Base-by-base conservation (phyloP, 2,113 vertebrate genomes). In the Atherinomorus stipes region DNA sequence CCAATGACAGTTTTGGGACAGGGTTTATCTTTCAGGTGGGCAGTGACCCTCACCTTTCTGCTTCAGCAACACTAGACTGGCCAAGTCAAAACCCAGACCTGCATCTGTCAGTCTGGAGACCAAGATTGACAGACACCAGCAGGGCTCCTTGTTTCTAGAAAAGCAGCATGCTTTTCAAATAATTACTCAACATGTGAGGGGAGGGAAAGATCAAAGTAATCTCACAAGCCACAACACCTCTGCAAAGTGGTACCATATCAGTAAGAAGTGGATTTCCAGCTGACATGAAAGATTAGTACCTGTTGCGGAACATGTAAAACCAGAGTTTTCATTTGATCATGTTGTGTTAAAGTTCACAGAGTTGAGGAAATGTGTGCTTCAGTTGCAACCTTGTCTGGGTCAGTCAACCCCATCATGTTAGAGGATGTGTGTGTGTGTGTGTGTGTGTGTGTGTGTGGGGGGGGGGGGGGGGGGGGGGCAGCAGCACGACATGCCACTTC, bases 181-280 rank as follows among this genome's bases (percentile, higher is more conserved):
- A 57, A 82, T 11, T 31, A 22, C 44, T 13, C 54, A 22, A 63
- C 7, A 37, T 28, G 9, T 11, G 2, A 58, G 37, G 10, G 22
- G 8, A n/a, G 10, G 22, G 45, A 37, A 2, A 23, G 67, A 77
- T 64, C 72, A 73, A 64, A 76, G 61, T 22, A 49, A 50, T 80
- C 52, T 25, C 69, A 50, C 3, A 6, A 22, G 65, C 85, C 77
- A 63, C 62, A 61, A 22, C 38, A 68, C 60, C 15, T 21, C 9
- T 23, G 1, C 2, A 25, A 28, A 45, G 60, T 12, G 49, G 28
- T 15, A 47, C 38, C 13, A 67, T n/a, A 38, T 73, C 76, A 74
- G 64, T 74, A 73, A 84, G 11, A 63, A 25, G 42, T 40, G 5
- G 7, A 63, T 83, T 88, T 74, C 79, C 74, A 79, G 70, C 51